A percentile compares a stretch with the other conserved stretches of the same genome.
phyloP scores from a whole-genome alignment of 2,797 vertebrate genomes.

The Galagoides demidoff region DNA sequence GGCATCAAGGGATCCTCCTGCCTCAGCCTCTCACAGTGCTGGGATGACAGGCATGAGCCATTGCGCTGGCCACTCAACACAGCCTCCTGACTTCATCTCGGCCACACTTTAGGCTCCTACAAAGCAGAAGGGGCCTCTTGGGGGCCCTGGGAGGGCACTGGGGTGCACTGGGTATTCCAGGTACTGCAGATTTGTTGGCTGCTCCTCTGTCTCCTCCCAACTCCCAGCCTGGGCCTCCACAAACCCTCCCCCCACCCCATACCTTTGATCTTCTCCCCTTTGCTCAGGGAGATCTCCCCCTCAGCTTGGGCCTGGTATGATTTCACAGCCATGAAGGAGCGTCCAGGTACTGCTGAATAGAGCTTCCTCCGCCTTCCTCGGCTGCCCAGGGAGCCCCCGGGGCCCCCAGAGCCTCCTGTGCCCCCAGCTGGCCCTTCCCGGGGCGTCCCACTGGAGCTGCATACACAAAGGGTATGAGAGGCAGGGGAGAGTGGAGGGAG shows the following conservation, averaged over 20 bases:
- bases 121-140: no score
- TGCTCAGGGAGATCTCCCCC: slow-evolving; percentile 94
- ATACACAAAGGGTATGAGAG: slow-evolving; percentile 68
- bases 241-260: neutral
- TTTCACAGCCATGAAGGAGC: slow-evolving; percentile 93
- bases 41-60: no score
- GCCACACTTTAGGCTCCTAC: neutral
- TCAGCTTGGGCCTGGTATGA: slow-evolving; percentile 94
- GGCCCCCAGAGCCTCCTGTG: slow-evolving; percentile 78
- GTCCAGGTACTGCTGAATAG: slow-evolving; percentile 95
- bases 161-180: neutral
- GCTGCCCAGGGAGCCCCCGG: slow-evolving; percentile 82
- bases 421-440: slow-evolving; percentile 81
- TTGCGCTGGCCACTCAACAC: neutral
- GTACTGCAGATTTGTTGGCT: neutral
- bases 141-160: neutral
- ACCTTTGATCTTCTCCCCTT: slow-evolving; percentile 98
- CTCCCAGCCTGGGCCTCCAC: neutral
- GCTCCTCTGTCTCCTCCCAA: neutral
- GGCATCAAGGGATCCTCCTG: no score
- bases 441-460: slow-evolving; percentile 86
- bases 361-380: slow-evolving; percentile 89
- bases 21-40: no score
- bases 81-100: accelerated
- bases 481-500: neutral